Conservation (phyloP, 2,113 vertebrate genomes). For the Suricata suricatta region DNA sequence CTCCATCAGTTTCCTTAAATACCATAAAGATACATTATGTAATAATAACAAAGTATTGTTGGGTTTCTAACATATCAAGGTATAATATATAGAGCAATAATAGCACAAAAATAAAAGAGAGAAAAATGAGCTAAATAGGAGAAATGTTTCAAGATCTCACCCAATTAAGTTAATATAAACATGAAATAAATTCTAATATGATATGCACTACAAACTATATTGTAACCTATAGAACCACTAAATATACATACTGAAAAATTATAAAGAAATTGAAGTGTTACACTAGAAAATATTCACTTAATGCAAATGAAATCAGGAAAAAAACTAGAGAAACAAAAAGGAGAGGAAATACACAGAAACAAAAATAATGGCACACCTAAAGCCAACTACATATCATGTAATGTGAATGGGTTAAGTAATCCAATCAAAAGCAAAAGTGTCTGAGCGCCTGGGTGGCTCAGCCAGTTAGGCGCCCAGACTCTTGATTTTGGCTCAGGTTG, state of each 20-base stretch:
- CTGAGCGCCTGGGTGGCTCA: no score
- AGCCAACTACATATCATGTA: background rate
- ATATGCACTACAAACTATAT: background rate
- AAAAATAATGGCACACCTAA: background rate
- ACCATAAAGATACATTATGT: background rate
- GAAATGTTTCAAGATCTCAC: background rate
- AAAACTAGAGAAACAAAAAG: background rate
- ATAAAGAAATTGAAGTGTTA: background rate
- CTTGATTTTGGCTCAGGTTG: no score
- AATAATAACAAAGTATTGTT: background rate
- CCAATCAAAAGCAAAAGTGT: background rate
- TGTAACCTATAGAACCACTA: background rate
- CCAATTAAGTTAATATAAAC: conserved; percentile 5
- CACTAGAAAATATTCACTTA: background rate
- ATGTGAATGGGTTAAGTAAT: background rate
- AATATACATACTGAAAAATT: background rate
- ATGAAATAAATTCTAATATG: background rate
- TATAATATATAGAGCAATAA: background rate
- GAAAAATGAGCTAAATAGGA: background rate
- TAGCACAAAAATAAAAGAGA: background rate
- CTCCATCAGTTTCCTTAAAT: background rate
- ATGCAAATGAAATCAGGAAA: background rate
- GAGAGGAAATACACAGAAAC: background rate
- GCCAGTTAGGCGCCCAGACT: no score
- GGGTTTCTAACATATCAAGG: background rate